A percentile compares a stretch with the other conserved stretches of the same genome.
These are phyloP conservation scores for Phortica okadai DNA, from an alignment of 2,888 invertebrate species.

Conservation along the genomic window DNA sequence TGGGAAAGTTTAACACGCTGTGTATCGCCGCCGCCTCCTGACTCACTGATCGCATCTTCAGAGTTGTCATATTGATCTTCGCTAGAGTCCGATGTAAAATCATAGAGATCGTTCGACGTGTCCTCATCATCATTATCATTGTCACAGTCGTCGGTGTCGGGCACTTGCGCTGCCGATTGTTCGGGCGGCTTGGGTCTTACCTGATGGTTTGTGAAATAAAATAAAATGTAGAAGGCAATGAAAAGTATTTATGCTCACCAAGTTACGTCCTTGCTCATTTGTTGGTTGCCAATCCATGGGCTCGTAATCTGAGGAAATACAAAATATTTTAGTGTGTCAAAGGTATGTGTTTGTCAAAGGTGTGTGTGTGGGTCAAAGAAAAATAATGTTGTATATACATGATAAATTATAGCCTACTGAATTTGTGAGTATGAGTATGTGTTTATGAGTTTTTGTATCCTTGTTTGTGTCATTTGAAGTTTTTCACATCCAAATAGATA, in stretches of 20 bases:
- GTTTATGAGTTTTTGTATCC: no score
- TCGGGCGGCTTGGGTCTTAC: no score
- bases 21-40: neutral
- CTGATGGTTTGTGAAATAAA: no score
- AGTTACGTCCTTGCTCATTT: neutral
- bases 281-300: constrained; percentile 67
- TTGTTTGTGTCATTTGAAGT: no score
- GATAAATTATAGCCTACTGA: no score
- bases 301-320: constrained; percentile 40
- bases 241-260: neutral
- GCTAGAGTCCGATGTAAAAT: neutral
- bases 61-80: neutral
- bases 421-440: no score
- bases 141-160: neutral
- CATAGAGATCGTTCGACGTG: neutral
- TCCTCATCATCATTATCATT: neutral
- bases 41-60: neutral
- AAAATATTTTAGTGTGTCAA: neutral
- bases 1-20: neutral
- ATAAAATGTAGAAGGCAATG: no score
- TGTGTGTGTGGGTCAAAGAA: no score
- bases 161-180: no score
- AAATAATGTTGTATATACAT: no score
- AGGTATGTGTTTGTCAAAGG: no score
- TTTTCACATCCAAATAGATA: neutral